A percentile compares a stretch with the other conserved stretches of the same genome.
Conservation (phyloP, 2,888 invertebrate species). For the Perizoma affinitatum region DNA sequence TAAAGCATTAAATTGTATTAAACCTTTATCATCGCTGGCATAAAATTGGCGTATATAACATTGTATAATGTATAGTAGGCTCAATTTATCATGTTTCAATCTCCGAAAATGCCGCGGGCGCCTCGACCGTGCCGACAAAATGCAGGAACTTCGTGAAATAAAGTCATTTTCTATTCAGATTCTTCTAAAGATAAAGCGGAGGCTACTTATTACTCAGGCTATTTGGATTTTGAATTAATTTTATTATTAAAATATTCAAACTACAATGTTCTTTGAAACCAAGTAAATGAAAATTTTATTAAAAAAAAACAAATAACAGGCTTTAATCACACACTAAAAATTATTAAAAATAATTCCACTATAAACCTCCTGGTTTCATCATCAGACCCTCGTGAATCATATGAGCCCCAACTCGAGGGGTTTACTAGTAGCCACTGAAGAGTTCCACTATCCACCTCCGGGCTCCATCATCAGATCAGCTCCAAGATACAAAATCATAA, state of each 20-base stretch:
- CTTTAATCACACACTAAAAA: too few relatives aligned
- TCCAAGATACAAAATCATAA: too few relatives aligned
- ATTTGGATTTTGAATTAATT: slow-evolving; percentile 3
- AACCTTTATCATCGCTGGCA: slow-evolving; percentile 54
- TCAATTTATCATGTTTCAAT: slow-evolving; percentile 74
- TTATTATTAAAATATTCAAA: slow-evolving; percentile 14
- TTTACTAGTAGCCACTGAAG: too few relatives aligned
- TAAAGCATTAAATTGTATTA: slow-evolving; percentile 60
- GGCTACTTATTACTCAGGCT: slow-evolving; percentile 31
- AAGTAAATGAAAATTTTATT: too few relatives aligned
- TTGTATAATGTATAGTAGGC: slow-evolving; percentile 50
- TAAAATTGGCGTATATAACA: slow-evolving; percentile 55
- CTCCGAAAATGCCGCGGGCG: slow-evolving; percentile 46
- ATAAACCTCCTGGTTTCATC: too few relatives aligned
- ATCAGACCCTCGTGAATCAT: too few relatives aligned
- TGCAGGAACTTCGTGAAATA: slow-evolving; percentile 39
- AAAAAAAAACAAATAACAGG: too few relatives aligned
- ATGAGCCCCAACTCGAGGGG: too few relatives aligned
- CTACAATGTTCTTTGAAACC: too few relatives aligned
- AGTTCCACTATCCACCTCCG: too few relatives aligned
- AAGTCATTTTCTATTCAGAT: slow-evolving; percentile 48
- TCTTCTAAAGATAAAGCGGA: slow-evolving; percentile 42
- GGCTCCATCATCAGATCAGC: too few relatives aligned
- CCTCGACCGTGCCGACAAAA: slow-evolving; percentile 48
- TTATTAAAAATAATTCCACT: too few relatives aligned